phyloP scores from a whole-genome alignment of 2,888 invertebrate species.

The Rotaria sp. region DNA sequence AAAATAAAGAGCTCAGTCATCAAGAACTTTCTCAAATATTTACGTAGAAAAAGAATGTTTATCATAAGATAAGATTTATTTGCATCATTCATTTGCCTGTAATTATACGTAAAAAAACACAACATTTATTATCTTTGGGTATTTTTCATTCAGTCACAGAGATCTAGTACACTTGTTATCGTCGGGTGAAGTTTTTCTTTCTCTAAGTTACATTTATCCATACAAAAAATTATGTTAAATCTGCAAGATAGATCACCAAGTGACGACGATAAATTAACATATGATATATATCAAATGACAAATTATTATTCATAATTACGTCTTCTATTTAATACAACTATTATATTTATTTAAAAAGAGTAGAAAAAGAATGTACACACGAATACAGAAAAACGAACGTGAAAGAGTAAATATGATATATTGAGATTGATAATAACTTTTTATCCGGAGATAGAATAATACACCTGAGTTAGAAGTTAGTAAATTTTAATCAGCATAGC shows the following conservation, averaged over 20 bases:
- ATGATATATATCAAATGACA: no score
- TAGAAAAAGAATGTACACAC: background rate
- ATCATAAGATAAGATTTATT: background rate
- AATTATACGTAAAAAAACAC: no score
- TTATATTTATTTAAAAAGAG: background rate
- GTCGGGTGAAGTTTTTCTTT: no score
- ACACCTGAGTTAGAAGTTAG: slow-evolving; percentile 8
- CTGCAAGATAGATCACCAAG: no score
- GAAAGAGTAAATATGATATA: background rate
- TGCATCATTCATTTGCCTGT: no score
- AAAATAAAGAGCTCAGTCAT: background rate
- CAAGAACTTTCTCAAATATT: background rate
- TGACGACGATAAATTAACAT: no score
- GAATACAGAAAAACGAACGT: background rate
- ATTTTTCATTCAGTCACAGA: no score
- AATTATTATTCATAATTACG: no score
- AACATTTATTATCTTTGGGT: no score
- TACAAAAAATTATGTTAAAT: no score
- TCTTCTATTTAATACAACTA: background rate
- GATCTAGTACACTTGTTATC: no score
- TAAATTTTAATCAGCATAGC: background rate
- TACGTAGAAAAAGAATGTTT: background rate
- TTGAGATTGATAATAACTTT: background rate
- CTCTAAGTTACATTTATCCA: no score
- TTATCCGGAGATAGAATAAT: background rate